Base-by-base conservation (phyloP, 2,113 vertebrate species). In the Passer montanus region DNA sequence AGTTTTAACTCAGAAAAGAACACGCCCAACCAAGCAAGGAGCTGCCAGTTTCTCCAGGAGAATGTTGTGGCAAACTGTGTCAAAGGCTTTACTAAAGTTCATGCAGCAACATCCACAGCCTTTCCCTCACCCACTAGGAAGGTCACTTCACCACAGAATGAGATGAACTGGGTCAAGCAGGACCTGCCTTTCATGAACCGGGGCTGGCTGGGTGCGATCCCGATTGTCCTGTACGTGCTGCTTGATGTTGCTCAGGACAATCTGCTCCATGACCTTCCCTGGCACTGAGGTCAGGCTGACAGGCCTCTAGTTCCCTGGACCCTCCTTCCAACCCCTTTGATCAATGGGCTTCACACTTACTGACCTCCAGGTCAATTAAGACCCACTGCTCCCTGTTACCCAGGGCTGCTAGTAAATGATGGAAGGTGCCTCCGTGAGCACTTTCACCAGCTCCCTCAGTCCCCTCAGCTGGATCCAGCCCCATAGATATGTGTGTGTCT, bases 401-500 rank as follows among this genome's bases (percentile, higher is more conserved):
- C 56, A 70, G 43, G 23, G 58, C 35, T 70, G 64, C 31, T 77
- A 64, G 50, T 21, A 56, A 49, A 8, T 13, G 27, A 37, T 37
- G 35, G 35, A 7, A 70, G 30, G 22, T 16, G 41, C 30, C 55
- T 43, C 72, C 35, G 17, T 31, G 63, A 69, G 41, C 41, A 27
- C 15, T 33, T 27, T 7, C 8, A 37, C 23, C 64, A 77, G 37
- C 50, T 46, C 43, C 50, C 50, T 52, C 50, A 44, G 33, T 17
- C 22, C 23, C 37, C 28, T 30, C 14, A 13, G 50, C 35, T 37
- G 35, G 35, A 50, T 12, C 50, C 86, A 64, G 7, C 17, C 17
- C 50, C 39, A n/a, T 0, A 26, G 10, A 26, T 7, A 0, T 41
- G 13, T 75, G 69, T 26, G 33, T 39, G n/a, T 22, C 33, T 46